These are phyloP conservation scores for Melanotaenia parkinsoni DNA, from an alignment of 2,797 vertebrate genomes.

Conservation along the genomic window DNA sequence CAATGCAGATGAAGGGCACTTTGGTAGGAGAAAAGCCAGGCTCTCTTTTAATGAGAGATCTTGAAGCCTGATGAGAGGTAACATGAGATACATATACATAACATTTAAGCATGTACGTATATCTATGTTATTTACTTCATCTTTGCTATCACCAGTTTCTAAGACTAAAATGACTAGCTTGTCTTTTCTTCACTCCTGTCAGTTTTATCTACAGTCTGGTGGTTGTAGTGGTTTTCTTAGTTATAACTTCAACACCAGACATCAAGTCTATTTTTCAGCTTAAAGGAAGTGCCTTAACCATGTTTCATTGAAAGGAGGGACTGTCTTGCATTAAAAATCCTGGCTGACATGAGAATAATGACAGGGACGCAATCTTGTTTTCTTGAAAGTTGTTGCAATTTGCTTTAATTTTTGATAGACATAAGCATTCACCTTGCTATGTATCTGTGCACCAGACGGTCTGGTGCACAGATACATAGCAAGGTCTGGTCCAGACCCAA, in stretches of 20 bases:
- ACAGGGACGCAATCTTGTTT: background rate
- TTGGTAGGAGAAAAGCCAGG: constrained; percentile 59
- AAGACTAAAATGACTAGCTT: background rate
- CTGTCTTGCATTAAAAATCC: background rate
- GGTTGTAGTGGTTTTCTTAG: background rate
- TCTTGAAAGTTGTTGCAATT: background rate
- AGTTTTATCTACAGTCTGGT: background rate
- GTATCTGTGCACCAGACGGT: background rate
- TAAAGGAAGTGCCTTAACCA: background rate
- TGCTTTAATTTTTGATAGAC: background rate
- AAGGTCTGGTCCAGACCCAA: background rate
- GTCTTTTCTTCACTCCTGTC: background rate
- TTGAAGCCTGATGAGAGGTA: constrained; percentile 17
- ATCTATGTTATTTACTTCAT: background rate
- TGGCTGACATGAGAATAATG: background rate
- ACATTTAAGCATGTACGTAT: background rate
- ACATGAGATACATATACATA: background rate
- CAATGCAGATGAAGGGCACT: constrained; percentile 85
- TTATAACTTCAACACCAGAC: background rate
- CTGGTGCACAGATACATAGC: no score
- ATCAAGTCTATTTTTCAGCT: background rate
- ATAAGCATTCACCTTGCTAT: background rate
- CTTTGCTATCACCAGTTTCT: background rate
- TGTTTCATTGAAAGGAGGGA: background rate
- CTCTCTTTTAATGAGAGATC: constrained; percentile 25